These are phyloP conservation scores for Andrena fulva DNA, from an alignment of 2,888 invertebrate genomes.

Conservation along the genomic window DNA sequence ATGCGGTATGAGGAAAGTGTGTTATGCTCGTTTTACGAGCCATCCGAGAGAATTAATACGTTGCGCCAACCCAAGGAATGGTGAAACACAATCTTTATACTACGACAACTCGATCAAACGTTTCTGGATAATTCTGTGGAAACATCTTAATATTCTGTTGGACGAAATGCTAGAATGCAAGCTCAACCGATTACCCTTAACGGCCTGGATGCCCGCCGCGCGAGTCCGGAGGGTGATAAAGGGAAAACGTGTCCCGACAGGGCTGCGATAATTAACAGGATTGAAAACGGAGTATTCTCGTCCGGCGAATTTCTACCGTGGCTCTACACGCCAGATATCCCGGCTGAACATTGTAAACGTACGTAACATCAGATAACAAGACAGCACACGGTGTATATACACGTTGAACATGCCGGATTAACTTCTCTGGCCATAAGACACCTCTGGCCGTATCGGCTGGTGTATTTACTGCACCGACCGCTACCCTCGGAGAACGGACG, in stretches of 20 bases:
- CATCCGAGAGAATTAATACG: not conserved
- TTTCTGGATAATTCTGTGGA: not conserved
- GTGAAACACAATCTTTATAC: not conserved
- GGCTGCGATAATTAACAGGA: conserved; percentile 34
- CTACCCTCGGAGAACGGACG: conserved; percentile 14
- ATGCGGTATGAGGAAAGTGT: not conserved
- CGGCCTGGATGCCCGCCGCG: not conserved
- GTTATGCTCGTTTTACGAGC: not conserved
- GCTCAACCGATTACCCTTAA: conserved; percentile 3
- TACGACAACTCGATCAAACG: not conserved
- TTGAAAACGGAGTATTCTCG: conserved; percentile 12
- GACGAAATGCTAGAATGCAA: not conserved
- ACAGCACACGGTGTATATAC: conserved; percentile 32
- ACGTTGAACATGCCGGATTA: conserved; percentile 48
- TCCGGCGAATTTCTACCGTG: conserved; percentile 16
- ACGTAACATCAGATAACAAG: conserved; percentile 50
- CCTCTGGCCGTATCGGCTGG: conserved; percentile 31
- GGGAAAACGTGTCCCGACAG: not conserved
- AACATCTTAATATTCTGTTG: not conserved
- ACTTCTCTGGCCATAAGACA: conserved; percentile 55
- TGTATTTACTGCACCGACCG: conserved; percentile 48
- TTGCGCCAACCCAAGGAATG: not conserved
- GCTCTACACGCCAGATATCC: conserved; percentile 6
- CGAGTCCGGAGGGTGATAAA: not conserved
- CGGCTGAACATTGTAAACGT: conserved; percentile 43